Evolutionary conservation across 2,113 vertebrate genomes (phyloP).

Genomic region (Petrocephalus microphthalmus): DNA sequence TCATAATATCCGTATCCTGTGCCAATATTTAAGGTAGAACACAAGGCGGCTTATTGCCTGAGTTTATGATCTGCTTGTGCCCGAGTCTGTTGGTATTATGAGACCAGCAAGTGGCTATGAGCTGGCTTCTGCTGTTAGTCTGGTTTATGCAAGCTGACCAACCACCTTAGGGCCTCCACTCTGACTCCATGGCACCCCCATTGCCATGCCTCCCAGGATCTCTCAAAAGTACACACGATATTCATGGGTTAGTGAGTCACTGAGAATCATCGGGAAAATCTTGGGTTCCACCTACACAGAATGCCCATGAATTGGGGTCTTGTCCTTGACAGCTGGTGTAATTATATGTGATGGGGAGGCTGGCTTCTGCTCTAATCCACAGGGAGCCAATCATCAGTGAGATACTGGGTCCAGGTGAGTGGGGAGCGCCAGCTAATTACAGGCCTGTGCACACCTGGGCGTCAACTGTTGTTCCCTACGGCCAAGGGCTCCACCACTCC

Average conservation of each 20-base stretch:
- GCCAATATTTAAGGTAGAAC: not conserved
- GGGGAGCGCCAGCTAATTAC: constrained; percentile 53
- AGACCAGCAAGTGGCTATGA: not conserved
- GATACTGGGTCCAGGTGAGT: constrained; percentile 39
- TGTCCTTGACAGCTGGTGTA: constrained; percentile 56
- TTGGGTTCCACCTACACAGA: not conserved
- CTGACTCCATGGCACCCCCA: not conserved
- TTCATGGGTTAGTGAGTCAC: not conserved
- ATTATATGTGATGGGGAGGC: constrained; percentile 54
- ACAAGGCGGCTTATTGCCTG: not conserved
- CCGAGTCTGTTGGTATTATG: not conserved
- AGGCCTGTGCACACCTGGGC: constrained; percentile 24
- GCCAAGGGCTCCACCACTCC: not conserved
- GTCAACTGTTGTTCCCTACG: not conserved
- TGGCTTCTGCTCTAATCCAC: constrained; percentile 40
- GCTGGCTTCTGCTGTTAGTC: not conserved
- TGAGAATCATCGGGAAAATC: not conserved
- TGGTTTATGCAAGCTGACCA: not conserved
- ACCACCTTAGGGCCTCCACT: not conserved
- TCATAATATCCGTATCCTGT: not conserved
- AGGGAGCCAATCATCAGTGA: constrained; percentile 63
- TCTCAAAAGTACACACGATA: not conserved
- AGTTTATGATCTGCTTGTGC: not conserved
- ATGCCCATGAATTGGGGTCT: constrained; percentile 14
- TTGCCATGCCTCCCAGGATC: not conserved